These are phyloP conservation scores for Dicyrtomina minuta DNA, from an alignment of 2,888 invertebrate species.

Conservation along the genomic window DNA sequence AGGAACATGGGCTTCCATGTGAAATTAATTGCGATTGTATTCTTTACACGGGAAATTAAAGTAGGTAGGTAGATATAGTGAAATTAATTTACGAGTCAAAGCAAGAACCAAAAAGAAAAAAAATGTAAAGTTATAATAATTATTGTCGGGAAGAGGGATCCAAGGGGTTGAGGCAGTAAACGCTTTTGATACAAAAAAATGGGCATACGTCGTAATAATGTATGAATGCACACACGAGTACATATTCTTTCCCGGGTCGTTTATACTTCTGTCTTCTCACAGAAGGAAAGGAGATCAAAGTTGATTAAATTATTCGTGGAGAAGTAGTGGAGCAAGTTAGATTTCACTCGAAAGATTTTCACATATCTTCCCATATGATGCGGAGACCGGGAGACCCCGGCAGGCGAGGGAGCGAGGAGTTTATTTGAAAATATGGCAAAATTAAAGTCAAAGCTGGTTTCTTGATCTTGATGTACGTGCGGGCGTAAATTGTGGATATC, in stretches of 20 bases:
- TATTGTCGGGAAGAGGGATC: too few species aligned
- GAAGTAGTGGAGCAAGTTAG: neutral
- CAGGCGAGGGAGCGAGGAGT: neutral
- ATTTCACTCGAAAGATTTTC: neutral
- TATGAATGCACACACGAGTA: neutral
- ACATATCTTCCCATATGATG: neutral
- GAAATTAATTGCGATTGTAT: too few species aligned
- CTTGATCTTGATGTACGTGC: constrained; percentile 4
- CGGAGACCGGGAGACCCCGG: neutral
- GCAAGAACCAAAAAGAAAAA: too few species aligned
- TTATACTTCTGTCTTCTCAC: neutral
- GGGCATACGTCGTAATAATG: too few species aligned
- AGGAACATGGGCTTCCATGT: too few species aligned
- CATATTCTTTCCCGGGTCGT: too few species aligned
- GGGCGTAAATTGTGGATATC: constrained; percentile 9
- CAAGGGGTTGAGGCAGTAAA: too few species aligned
- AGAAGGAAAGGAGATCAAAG: constrained; percentile 1
- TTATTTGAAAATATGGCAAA: constrained; percentile 12
- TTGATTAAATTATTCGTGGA: constrained; percentile 16
- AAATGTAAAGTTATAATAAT: too few species aligned
- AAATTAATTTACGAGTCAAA: too few species aligned
- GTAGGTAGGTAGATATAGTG: too few species aligned
- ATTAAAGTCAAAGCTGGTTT: neutral
- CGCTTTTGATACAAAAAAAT: too few species aligned
- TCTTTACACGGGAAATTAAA: too few species aligned